Conservation (phyloP, 2,113 vertebrate species). For the Astur gentilis region DNA sequence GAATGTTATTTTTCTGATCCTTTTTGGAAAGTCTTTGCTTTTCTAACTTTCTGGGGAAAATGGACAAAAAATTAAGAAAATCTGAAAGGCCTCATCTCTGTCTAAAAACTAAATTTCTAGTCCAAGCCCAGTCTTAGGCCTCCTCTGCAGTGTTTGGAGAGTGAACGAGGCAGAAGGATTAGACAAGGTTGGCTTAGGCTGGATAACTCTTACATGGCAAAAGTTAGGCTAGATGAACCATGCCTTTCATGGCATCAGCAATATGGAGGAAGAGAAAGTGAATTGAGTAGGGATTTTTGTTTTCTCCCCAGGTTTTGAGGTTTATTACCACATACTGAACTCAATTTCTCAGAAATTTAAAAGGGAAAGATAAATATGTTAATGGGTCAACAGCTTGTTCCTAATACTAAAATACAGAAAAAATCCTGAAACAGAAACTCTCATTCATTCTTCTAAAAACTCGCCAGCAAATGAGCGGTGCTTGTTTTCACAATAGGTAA, state of each 20-base stretch:
- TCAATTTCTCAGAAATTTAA: not conserved
- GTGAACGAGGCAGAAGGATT: not conserved
- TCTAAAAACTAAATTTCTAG: not conserved
- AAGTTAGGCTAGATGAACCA: not conserved
- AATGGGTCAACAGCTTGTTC: not conserved
- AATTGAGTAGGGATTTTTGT: not conserved
- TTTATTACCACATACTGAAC: not conserved
- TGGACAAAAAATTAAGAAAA: not conserved
- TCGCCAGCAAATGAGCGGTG: not conserved
- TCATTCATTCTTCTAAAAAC: not conserved
- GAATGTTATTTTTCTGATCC: not conserved
- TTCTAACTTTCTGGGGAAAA: not conserved
- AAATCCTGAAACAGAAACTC: not conserved
- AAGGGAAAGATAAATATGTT: not conserved
- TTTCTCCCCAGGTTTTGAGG: not conserved
- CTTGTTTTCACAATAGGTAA: not conserved
- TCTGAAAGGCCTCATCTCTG: not conserved
- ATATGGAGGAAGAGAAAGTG: not conserved
- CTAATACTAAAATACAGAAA: not conserved
- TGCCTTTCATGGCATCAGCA: not conserved
- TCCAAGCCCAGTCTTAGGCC: not conserved
- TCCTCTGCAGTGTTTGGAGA: not conserved
- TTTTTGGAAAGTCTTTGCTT: not conserved
- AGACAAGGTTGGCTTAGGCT: not conserved
- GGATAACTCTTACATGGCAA: not conserved